phyloP scores from a whole-genome alignment of 2,888 invertebrate genomes.

The Parochlus steinenii region DNA sequence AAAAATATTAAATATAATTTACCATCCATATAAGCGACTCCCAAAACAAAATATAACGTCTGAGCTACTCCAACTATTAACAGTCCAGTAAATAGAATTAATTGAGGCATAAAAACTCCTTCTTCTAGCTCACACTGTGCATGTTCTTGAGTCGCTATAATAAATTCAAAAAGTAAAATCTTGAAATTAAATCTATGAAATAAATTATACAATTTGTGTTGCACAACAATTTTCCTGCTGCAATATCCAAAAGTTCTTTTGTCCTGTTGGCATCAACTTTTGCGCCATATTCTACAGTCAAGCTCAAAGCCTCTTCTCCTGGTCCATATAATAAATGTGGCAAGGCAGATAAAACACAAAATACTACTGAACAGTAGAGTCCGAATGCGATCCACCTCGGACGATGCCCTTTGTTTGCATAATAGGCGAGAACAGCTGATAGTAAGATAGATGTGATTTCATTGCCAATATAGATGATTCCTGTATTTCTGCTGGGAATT shows the following conservation, averaged over 20 bases:
- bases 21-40: slow-evolving; percentile 58
- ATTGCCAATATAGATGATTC: slow-evolving; percentile 38
- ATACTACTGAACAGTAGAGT: slow-evolving; percentile 35
- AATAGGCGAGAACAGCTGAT: slow-evolving; percentile 33
- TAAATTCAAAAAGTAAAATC: slow-evolving; percentile 29
- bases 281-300: slow-evolving; percentile 42
- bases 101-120: slow-evolving; percentile 42
- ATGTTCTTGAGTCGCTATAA: slow-evolving; percentile 13
- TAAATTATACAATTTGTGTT: slow-evolving; percentile 24
- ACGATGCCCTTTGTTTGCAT: slow-evolving; percentile 35
- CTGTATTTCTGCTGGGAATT: slow-evolving; percentile 35
- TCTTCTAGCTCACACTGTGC: slow-evolving; percentile 34
- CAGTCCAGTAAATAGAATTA: slow-evolving; percentile 47
- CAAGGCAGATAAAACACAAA: slow-evolving; percentile 46
- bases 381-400: slow-evolving; percentile 36
- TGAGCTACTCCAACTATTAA: slow-evolving; percentile 55
- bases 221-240: slow-evolving; percentile 39
- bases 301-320: slow-evolving; percentile 43
- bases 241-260: slow-evolving; percentile 30
- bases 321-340: slow-evolving; percentile 54
- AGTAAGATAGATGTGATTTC: slow-evolving; percentile 37
- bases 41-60: slow-evolving; percentile 48
- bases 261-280: slow-evolving; percentile 30
- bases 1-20: no score
- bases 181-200: slow-evolving; percentile 20